A percentile compares a stretch with the other conserved stretches of the same genome.
phyloP scores from a whole-genome alignment of 2,797 vertebrate species.

The Eutrigla gurnardus region DNA sequence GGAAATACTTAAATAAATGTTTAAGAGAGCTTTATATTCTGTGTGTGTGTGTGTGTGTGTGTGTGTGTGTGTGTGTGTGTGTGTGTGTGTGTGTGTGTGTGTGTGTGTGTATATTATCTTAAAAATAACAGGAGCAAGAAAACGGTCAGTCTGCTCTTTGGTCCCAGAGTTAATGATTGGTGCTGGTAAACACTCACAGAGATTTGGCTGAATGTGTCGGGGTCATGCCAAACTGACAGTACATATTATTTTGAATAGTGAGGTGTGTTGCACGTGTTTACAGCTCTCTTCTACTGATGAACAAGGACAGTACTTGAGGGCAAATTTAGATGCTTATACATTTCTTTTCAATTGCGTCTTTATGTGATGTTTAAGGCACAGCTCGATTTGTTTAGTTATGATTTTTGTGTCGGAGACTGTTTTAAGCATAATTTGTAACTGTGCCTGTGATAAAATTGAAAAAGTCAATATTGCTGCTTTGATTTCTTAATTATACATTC shows the following conservation, averaged over 20 bases:
- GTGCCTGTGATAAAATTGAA: conserved; percentile 1
- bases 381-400: conserved; percentile 3
- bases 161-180: conserved; percentile 46
- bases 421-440: neutral
- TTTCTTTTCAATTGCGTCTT: neutral
- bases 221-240: neutral
- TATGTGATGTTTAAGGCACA: neutral
- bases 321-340: neutral
- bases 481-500: conserved; percentile 1
- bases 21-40: neutral
- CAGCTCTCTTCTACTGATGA: neutral
- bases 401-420: conserved; percentile 18
- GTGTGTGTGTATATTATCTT: neutral
- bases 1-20: neutral
- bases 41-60: neutral
- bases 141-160: conserved; percentile 27
- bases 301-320: neutral
- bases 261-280: conserved; percentile 2
- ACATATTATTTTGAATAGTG: conserved; percentile 1
- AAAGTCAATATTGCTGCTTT: conserved; percentile 9
- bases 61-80: neutral
- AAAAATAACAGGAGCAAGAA: neutral
- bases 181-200: conserved; percentile 28
- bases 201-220: conserved; percentile 16
- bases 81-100: neutral